Percentiles rank a stretch among this genome's conserved stretches.
phyloP scores from a whole-genome alignment of 2,888 invertebrate species.

The Drosophila mayaguana region DNA sequence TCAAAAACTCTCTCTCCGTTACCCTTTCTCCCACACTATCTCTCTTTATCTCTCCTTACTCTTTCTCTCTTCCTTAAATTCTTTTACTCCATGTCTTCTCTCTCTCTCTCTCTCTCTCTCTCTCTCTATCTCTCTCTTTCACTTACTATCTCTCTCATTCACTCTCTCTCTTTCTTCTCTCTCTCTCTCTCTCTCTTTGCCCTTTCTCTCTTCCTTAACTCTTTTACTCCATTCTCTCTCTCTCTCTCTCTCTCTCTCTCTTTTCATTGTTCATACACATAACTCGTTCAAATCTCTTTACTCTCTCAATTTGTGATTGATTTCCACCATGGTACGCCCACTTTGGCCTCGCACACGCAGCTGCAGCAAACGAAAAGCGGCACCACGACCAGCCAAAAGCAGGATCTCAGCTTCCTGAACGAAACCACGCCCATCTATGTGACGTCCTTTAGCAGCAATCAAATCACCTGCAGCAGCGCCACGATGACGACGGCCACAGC shows the following conservation, averaged over 20 bases:
- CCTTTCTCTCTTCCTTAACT: too few species aligned
- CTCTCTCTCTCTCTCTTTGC: too few species aligned
- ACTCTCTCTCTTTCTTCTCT: too few species aligned
- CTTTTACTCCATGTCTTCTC: too few species aligned
- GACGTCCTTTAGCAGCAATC: slow-evolving; percentile 88
- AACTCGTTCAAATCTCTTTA: neutral
- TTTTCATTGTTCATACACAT: neutral
- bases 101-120: too few species aligned
- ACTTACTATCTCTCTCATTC: too few species aligned
- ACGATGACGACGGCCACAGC: slow-evolving; percentile 86
- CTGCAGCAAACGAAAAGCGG: slow-evolving; percentile 85
- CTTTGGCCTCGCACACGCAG: slow-evolving; percentile 42
- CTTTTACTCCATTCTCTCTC: neutral
- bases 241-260: neutral
- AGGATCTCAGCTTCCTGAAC: slow-evolving; percentile 92
- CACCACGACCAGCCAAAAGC: slow-evolving; percentile 83
- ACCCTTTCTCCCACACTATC: too few species aligned
- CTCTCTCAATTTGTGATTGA: neutral
- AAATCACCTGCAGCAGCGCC: slow-evolving; percentile 86
- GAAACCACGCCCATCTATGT: slow-evolving; percentile 94
- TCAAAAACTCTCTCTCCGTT: too few species aligned
- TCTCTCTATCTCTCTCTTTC: too few species aligned
- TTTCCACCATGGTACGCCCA: neutral
- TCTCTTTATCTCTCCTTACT: too few species aligned
- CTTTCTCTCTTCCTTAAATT: too few species aligned